Evolutionary conservation across 2,888 invertebrate genomes (phyloP).

Genomic region (Heteromyza rotundicornis): DNA sequence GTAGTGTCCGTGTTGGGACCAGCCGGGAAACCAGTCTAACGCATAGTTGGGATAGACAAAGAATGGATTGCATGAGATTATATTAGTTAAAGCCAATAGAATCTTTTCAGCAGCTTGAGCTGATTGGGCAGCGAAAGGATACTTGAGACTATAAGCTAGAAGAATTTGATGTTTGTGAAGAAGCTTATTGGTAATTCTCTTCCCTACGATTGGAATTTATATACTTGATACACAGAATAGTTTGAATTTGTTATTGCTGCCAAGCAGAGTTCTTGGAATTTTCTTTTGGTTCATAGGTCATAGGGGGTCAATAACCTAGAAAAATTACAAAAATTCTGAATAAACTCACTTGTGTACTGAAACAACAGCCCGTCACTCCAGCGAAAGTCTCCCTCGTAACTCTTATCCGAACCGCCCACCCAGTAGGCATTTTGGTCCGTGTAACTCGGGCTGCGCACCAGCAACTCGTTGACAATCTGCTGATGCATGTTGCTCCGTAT

Average conservation of each 20-base stretch:
- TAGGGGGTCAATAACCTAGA: too few relatives aligned
- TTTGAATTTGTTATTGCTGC: too few relatives aligned
- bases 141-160: too few relatives aligned
- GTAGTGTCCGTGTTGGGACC: conserved; percentile 72
- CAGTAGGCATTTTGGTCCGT: conserved; percentile 76
- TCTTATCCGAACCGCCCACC: conserved; percentile 80
- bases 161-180: too few relatives aligned
- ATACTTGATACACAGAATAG: too few relatives aligned
- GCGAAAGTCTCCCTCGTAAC: conserved; percentile 79
- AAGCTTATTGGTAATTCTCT: too few relatives aligned
- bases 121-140: too few relatives aligned
- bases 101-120: too few relatives aligned
- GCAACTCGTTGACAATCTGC: conserved; percentile 68
- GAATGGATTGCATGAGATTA: not conserved
- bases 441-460: conserved; percentile 73
- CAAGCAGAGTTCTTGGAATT: too few relatives aligned
- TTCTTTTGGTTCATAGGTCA: too few relatives aligned
- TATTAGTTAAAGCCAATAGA: not conserved
- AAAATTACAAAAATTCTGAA: too few relatives aligned
- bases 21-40: conserved; percentile 84
- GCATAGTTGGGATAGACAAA: conserved; percentile 30
- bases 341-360: conserved; percentile 75
- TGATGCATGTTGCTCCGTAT: conserved; percentile 71
- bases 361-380: conserved; percentile 80
- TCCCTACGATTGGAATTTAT: too few relatives aligned